phyloP scores from a whole-genome alignment of 2,797 vertebrate species.

The Eupleurogrammus muticus region DNA sequence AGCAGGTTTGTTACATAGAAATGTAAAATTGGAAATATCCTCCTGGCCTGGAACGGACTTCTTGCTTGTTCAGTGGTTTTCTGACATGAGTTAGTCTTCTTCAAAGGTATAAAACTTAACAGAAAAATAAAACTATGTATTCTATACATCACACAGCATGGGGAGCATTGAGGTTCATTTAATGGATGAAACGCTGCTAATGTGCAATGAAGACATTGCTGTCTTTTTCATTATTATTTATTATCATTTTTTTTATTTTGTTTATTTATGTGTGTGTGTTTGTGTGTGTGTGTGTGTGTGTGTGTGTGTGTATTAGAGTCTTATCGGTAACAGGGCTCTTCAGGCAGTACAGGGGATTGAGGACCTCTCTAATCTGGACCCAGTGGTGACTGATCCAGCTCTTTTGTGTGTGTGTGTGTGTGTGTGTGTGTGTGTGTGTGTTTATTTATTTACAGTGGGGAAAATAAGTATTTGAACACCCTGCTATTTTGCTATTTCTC shows the following conservation, averaged over 20 bases:
- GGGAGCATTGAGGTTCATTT: slow-evolving; percentile 18
- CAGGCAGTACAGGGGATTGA: slow-evolving; percentile 54
- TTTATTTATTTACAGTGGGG: slow-evolving; percentile 33
- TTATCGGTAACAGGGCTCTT: slow-evolving; percentile 61
- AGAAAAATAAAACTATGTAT: no score
- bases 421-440: slow-evolving; percentile 12
- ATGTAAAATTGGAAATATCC: no score
- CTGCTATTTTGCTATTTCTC: no score
- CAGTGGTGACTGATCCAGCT: slow-evolving; percentile 64
- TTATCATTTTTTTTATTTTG: no score
- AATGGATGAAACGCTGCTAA: slow-evolving; percentile 26
- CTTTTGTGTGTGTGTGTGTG: slow-evolving; percentile 28
- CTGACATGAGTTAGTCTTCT: neutral
- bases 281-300: neutral
- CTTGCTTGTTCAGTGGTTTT: no score
- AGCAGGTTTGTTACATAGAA: neutral
- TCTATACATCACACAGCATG: neutral
- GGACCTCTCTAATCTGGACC: slow-evolving; percentile 71
- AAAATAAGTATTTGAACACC: no score
- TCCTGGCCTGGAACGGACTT: no score
- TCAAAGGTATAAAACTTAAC: slow-evolving; percentile 17
- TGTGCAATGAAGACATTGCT: slow-evolving; percentile 19
- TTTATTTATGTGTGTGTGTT: neutral
- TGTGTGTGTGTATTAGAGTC: neutral
- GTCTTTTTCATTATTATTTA: no score